phyloP scores from a whole-genome alignment of 2,888 invertebrate species.

The Lithodes maja region DNA sequence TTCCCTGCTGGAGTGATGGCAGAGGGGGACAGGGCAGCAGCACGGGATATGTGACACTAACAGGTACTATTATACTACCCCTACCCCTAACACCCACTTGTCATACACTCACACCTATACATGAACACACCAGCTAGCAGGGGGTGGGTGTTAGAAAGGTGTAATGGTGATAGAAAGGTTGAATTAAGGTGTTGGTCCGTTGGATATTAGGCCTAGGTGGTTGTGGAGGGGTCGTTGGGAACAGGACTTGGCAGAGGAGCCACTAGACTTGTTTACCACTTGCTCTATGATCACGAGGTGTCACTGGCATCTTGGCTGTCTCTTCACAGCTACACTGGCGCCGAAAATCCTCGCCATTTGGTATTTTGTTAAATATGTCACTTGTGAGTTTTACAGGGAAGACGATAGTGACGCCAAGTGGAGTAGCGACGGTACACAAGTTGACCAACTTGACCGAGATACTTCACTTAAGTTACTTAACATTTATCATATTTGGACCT shows the following conservation, averaged over 20 bases:
- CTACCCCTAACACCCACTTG: not conserved
- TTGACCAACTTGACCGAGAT: too few relatives aligned
- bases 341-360: not conserved
- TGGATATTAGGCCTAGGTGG: not conserved
- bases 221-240: not conserved
- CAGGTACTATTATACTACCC: constrained; percentile 15
- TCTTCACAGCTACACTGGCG: not conserved
- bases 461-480: too few relatives aligned
- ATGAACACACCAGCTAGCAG: not conserved
- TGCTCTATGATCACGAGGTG: not conserved
- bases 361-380: too few relatives aligned
- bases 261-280: constrained; percentile 28
- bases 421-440: too few relatives aligned
- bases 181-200: not conserved
- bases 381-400: too few relatives aligned
- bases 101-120: not conserved
- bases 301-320: not conserved
- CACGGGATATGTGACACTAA: constrained; percentile 37
- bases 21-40: not conserved
- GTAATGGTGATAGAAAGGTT: too few relatives aligned
- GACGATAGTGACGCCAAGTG: too few relatives aligned
- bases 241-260: constrained; percentile 7
- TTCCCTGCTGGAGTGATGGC: constrained; percentile 37
- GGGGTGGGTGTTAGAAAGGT: too few relatives aligned
- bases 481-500: too few relatives aligned